Conservation (phyloP, 2,797 vertebrate genomes). For the Platalea minor region DNA sequence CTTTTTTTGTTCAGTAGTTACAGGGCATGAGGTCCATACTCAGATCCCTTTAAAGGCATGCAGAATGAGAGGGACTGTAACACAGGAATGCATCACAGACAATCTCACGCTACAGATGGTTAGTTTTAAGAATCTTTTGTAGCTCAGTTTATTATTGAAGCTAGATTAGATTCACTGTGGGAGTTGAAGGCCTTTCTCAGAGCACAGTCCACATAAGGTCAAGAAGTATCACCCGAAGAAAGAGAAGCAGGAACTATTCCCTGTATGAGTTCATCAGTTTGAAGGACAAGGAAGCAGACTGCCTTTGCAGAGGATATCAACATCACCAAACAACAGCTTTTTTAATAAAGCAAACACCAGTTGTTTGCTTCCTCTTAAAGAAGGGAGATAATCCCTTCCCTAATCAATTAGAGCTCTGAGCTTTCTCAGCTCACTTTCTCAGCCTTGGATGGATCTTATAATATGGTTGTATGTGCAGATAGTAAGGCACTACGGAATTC, state of each 20-base stretch:
- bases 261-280: not conserved
- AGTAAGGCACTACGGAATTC: not conserved
- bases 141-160: not conserved
- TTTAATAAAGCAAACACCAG: not conserved
- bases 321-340: not conserved
- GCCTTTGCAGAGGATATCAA: not conserved
- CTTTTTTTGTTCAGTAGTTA: not conserved
- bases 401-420: not conserved
- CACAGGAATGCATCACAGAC: not conserved
- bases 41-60: not conserved
- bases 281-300: not conserved
- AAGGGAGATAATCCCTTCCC: not conserved
- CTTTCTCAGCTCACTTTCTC: not conserved
- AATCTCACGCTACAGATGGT: not conserved
- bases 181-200: not conserved
- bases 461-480: not conserved
- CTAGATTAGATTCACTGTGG: not conserved
- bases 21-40: not conserved
- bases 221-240: not conserved
- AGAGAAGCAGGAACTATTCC: not conserved
- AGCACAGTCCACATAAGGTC: not conserved
- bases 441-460: not conserved
- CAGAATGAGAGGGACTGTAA: not conserved
- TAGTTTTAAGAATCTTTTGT: not conserved
- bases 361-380: not conserved